Conservation (phyloP, 1,140 invertebrate genomes). For the Diprion similis region DNA sequence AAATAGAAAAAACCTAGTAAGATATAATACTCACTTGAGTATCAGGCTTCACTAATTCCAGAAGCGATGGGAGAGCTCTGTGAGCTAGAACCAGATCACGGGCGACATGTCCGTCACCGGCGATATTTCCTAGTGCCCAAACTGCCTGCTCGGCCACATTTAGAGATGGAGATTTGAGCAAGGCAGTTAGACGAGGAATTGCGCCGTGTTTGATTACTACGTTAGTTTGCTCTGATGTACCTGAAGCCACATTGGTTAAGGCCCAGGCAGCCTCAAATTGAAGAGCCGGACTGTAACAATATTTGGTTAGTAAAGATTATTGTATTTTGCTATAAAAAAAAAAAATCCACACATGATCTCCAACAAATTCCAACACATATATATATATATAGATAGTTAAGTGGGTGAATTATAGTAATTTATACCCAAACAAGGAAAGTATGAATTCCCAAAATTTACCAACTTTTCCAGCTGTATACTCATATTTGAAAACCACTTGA, state of each 20-base stretch:
- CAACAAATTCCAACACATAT: neutral
- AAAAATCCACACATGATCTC: conserved; percentile 10
- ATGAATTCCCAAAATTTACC: no score
- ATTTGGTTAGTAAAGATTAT: conserved; percentile 16
- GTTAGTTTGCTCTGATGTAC: conserved; percentile 88
- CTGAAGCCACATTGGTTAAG: conserved; percentile 97
- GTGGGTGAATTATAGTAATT: no score
- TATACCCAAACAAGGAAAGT: no score
- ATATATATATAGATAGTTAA: conserved; percentile 12
- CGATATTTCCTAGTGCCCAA: conserved; percentile 98
- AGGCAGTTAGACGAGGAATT: conserved; percentile 81
- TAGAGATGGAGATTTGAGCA: conserved; percentile 76
- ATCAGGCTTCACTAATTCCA: conserved; percentile 70
- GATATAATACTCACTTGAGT: conserved; percentile 55
- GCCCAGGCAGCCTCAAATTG: conserved; percentile 99
- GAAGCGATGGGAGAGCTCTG: conserved; percentile 71
- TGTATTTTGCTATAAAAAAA: conserved; percentile 16
- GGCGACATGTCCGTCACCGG: conserved; percentile 82
- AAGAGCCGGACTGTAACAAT: conserved; percentile 73
- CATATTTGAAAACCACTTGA: conserved; percentile 20
- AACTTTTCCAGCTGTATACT: no score
- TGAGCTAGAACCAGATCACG: conserved; percentile 77
- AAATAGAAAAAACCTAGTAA: conserved; percentile 27
- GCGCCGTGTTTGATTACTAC: conserved; percentile 87
- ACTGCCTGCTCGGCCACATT: conserved; percentile 95